Percentiles rank a stretch among this genome's conserved stretches.
phyloP scores from a whole-genome alignment of 2,797 vertebrate genomes.

The Anisognathus igniventris region DNA sequence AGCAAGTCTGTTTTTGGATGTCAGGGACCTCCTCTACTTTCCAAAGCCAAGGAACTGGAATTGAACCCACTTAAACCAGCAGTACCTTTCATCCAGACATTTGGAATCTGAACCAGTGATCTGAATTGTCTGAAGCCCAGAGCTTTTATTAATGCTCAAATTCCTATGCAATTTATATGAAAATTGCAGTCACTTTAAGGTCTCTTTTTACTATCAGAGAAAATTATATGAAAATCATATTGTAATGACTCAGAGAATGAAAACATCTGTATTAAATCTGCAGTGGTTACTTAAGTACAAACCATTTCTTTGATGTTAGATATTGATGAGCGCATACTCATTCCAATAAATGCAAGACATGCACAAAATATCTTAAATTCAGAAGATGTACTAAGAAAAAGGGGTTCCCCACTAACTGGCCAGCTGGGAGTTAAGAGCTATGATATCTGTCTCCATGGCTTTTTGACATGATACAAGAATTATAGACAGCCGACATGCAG shows the following conservation, averaged over 20 bases:
- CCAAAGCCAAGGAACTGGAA: neutral
- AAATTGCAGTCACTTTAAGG: neutral
- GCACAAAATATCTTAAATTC: neutral
- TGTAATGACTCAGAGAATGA: neutral
- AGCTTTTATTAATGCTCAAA: neutral
- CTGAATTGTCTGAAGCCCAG: neutral
- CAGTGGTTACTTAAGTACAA: neutral
- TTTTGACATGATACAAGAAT: constrained; percentile 20
- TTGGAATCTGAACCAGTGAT: neutral
- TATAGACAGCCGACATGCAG: neutral
- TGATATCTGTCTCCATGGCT: neutral
- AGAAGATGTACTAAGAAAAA: neutral
- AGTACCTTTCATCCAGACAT: neutral
- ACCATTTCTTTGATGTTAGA: neutral
- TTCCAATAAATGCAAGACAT: neutral
- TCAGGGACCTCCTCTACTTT: neutral
- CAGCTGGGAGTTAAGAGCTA: neutral
- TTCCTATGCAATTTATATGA: neutral
- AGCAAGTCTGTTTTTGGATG: neutral
- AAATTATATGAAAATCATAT: neutral
- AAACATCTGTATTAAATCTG: constrained; percentile 25
- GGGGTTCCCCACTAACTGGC: constrained; percentile 1
- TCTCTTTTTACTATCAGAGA: neutral
- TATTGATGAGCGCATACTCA: constrained; percentile 10
- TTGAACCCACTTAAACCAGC: neutral